Base-by-base conservation (phyloP, 2,113 vertebrate genomes). In the Notarius lentiginosus region DNA sequence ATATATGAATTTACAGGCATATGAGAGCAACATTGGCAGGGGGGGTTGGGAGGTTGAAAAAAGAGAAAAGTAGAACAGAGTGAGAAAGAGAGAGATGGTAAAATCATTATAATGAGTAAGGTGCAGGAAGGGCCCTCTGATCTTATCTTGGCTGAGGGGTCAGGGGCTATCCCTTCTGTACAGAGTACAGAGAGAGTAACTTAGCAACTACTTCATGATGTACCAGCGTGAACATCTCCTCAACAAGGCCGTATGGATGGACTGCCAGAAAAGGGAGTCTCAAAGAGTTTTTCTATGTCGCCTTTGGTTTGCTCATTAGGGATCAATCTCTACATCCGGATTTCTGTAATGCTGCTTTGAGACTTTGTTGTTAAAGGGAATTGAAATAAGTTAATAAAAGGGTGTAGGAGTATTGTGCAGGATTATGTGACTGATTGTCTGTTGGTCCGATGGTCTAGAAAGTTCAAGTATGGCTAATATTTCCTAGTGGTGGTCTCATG, bases 401-500 rank as follows among this genome's bases (percentile, higher is more conserved):
- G 9, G 20, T 10, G 24, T 41, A 5, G 24, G 24, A 30, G 41
- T n/a, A 77, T 47, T 68, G 34, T 70, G 55, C 49, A 20, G 30
- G 79, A 41, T 82, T 56, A 82, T 41, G 9, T 10, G 68, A 41
- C n/a, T 24, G 34, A 73, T 22, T 30, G 27, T 73, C 30, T 41
- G 22, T 47, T 61, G 81, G 84, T 34, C 79, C 24, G 61, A 86
- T 27, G 56, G 61, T 34, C 77, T 20, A 0, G 63, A 85, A 91
- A 30, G 51, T 34, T 53, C 10, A 82, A 49, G 24, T 53, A 73
- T 12, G 58, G 18, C 65, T 65, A 34, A 86, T 87, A 86, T 86
- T 70, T 87, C 84, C 89, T 84, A 88, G 91, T 83, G 81, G 90
- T 87, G 88, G 11, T 80, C 90, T 93, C 92, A 92, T 94, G 93